Conservation (phyloP, 2,797 vertebrate genomes). For the Pantherophis alleghaniensis region DNA sequence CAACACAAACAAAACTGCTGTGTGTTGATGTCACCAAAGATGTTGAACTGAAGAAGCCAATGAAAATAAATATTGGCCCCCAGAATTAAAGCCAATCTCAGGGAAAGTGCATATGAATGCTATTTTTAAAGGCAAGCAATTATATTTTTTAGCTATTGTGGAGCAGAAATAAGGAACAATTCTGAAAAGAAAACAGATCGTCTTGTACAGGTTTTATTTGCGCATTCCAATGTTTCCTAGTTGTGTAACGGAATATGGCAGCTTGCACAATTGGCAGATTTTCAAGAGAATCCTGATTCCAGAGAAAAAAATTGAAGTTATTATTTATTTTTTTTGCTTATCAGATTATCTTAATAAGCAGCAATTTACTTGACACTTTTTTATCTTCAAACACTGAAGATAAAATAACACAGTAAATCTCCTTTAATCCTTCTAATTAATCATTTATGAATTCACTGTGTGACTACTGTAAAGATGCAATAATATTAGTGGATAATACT, state of each 20-base stretch:
- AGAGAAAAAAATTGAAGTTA: not conserved
- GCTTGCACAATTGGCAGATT: not conserved
- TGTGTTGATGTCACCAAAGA: not conserved
- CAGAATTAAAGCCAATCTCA: not conserved
- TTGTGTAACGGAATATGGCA: not conserved
- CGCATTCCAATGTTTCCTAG: not conserved
- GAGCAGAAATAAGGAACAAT: not conserved
- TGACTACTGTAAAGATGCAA: not conserved
- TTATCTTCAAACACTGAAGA: slow-evolving; percentile 22
- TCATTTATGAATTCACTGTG: not conserved
- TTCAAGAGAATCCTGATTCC: not conserved
- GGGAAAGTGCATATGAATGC: not conserved
- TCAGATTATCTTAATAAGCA: not conserved
- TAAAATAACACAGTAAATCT: slow-evolving; percentile 15
- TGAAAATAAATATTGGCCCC: not conserved
- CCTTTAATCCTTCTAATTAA: slow-evolving; percentile 33
- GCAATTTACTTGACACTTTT: not conserved
- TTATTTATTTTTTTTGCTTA: not conserved
- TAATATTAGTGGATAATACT: not conserved
- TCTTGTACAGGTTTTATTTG: not conserved
- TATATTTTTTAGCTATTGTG: not conserved
- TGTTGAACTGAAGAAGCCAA: not conserved
- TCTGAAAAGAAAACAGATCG: not conserved
- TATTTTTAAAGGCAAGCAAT: not conserved
- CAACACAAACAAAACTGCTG: not conserved